A percentile compares a stretch with the other conserved stretches of the same genome.
Evolutionary conservation across 2,888 invertebrate genomes (phyloP).

Genomic region (Nasonovia ribisnigri): DNA sequence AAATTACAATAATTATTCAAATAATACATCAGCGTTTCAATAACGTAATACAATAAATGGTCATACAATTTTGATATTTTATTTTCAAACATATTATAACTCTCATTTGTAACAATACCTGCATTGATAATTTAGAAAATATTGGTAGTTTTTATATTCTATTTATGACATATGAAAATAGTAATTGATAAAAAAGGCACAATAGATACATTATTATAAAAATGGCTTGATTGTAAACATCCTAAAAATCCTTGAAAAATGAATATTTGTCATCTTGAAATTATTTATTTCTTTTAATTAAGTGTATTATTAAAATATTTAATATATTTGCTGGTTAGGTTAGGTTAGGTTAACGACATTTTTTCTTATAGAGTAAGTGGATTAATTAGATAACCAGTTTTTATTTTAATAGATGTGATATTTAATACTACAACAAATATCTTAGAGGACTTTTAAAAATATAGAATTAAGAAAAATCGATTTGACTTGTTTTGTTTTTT

Average conservation of each 20-base stretch:
- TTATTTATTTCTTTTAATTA: background rate
- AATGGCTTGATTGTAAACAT: background rate
- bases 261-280: background rate
- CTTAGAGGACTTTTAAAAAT: background rate
- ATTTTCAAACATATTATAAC: background rate
- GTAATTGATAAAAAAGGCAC: conserved; percentile 30
- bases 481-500: background rate
- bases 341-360: too few species aligned
- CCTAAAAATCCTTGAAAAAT: background rate
- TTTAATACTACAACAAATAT: background rate
- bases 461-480: background rate
- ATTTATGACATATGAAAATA: conserved; percentile 29
- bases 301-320: background rate
- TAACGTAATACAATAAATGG: conserved; percentile 11
- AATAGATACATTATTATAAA: background rate
- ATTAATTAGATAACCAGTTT: background rate
- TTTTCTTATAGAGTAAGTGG: too few species aligned
- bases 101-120: conserved; percentile 13
- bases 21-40: conserved; percentile 19
- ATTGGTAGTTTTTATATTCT: background rate
- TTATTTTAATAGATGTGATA: background rate
- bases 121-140: conserved; percentile 17
- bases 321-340: background rate
- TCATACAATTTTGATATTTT: background rate
- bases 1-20: conserved; percentile 19